Conservation (phyloP, 2,888 invertebrate genomes). For the Idaea aversata region DNA sequence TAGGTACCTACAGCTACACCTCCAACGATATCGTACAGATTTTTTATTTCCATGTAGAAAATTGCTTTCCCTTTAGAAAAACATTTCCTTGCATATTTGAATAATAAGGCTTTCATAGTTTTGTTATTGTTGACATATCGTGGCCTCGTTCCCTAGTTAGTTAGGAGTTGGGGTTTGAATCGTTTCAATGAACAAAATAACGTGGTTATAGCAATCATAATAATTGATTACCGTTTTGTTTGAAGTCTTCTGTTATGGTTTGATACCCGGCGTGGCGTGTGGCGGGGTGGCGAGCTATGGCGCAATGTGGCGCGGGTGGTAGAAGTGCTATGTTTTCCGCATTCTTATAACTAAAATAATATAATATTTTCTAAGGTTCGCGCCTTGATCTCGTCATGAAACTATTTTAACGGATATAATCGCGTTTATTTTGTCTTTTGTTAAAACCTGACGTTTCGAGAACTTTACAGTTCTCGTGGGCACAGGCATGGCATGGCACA, state of each 20-base stretch:
- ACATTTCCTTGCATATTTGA: background rate
- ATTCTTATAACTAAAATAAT: background rate
- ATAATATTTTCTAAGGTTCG: no score
- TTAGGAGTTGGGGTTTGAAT: background rate
- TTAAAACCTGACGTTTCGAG: no score
- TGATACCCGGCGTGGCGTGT: background rate
- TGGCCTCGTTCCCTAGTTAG: background rate
- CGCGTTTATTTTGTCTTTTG: no score
- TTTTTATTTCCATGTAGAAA: background rate
- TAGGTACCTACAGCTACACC: background rate
- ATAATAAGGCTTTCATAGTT: background rate
- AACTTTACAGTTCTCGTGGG: no score
- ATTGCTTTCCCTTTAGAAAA: background rate
- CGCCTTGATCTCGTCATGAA: no score
- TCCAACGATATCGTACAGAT: background rate
- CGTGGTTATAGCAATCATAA: background rate
- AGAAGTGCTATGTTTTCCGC: background rate
- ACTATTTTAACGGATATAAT: no score
- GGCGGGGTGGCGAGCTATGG: background rate
- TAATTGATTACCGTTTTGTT: slow-evolving; percentile 1
- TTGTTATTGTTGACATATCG: slow-evolving; percentile 1
- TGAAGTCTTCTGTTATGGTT: background rate
- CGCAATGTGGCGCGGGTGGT: background rate
- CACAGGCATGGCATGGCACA: no score
- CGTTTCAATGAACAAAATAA: background rate